A percentile compares a stretch with the other conserved stretches of the same genome.
These are phyloP conservation scores for Silurus asotus DNA, from an alignment of 2,113 vertebrate species.

Conservation along the genomic window DNA sequence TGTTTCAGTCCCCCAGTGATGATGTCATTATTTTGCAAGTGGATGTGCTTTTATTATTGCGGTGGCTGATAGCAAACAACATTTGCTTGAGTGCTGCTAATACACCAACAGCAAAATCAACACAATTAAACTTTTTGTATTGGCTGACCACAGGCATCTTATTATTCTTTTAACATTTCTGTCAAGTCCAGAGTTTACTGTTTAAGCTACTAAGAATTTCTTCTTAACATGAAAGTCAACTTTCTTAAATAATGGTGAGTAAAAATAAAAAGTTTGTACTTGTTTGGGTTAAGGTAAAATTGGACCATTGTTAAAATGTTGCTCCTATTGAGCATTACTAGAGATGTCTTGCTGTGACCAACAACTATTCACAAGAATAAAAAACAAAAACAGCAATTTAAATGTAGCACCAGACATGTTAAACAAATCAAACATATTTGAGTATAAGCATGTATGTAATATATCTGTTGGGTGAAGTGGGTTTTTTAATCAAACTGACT, in stretches of 20 bases:
- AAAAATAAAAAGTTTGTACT: background rate
- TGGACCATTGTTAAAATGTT: background rate
- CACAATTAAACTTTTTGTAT: constrained; percentile 38
- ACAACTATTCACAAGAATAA: background rate
- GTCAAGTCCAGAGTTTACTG: background rate
- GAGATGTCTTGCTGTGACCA: background rate
- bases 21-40: constrained; percentile 30
- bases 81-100: constrained; percentile 26
- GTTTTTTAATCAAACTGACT: background rate
- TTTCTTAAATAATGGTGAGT: background rate
- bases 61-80: constrained; percentile 43
- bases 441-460: background rate
- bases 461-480: background rate
- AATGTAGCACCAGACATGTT: background rate
- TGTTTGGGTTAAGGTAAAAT: background rate
- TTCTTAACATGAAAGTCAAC: background rate
- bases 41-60: constrained; percentile 47
- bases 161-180: background rate
- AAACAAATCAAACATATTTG: background rate
- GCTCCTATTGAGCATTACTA: background rate
- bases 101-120: constrained; percentile 22
- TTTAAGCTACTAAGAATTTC: background rate
- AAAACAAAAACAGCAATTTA: background rate
- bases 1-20: constrained; percentile 8
- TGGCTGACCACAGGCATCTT: background rate